Evolutionary conservation across 2,888 invertebrate genomes (phyloP).

Genomic region (Antheraea yamamai): DNA sequence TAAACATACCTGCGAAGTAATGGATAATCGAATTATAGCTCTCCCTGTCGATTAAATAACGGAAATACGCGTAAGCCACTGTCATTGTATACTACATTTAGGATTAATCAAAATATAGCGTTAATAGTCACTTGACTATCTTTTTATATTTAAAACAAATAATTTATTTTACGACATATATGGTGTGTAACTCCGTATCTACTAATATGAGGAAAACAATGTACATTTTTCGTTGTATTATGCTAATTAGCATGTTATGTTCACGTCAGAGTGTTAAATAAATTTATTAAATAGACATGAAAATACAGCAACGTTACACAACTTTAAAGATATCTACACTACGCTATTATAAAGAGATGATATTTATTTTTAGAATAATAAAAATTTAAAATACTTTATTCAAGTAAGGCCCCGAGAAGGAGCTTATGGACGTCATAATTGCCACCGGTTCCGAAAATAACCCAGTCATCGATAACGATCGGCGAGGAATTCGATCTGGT

Average conservation of each 20-base stretch:
- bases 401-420: too few relatives aligned
- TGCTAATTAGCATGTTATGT: background rate
- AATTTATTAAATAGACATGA: constrained; percentile 1
- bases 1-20: constrained; percentile 29
- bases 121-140: background rate
- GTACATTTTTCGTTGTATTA: background rate
- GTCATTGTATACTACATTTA: constrained; percentile 26
- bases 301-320: background rate
- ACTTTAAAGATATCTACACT: background rate
- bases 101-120: background rate
- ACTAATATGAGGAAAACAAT: constrained; percentile 10
- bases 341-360: too few relatives aligned
- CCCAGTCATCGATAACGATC: too few relatives aligned
- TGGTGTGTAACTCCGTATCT: background rate
- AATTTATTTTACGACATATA: background rate
- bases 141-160: background rate
- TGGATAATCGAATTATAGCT: constrained; percentile 27
- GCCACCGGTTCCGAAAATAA: too few relatives aligned
- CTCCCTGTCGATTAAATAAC: constrained; percentile 31
- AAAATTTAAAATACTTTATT: too few relatives aligned
- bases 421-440: too few relatives aligned
- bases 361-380: too few relatives aligned
- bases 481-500: too few relatives aligned
- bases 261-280: constrained; percentile 1
- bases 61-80: constrained; percentile 36